Evolutionary conservation across 2,797 vertebrate genomes (phyloP).

Genomic region (Sebastes umbrosus): DNA sequence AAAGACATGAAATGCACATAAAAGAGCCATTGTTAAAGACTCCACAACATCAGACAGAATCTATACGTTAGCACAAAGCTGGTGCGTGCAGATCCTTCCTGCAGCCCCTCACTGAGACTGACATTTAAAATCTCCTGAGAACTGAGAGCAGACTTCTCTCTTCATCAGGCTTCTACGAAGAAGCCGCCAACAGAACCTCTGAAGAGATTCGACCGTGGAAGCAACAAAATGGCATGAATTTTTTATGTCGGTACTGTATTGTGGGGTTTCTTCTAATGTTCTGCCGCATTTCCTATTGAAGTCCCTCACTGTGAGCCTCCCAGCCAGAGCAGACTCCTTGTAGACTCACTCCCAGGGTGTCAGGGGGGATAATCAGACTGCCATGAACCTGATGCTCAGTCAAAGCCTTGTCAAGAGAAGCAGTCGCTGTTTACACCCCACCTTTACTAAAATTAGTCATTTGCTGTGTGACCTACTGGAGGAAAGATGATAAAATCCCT

Average conservation of each 20-base stretch:
- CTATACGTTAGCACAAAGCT: constrained; percentile 11
- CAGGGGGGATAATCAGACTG: constrained; percentile 30
- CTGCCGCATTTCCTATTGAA: constrained; percentile 20
- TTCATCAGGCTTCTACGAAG: constrained; percentile 47
- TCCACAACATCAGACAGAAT: constrained; percentile 3
- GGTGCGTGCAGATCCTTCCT: neutral
- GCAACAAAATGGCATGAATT: constrained; percentile 53
- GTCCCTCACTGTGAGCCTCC: constrained; percentile 19
- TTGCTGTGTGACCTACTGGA: constrained; percentile 67
- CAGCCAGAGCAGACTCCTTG: neutral
- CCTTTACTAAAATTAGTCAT: constrained; percentile 75
- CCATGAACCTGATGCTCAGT: constrained; percentile 54
- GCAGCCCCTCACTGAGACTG: constrained; percentile 17
- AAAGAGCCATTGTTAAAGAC: constrained; percentile 20
- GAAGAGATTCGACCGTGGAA: constrained; percentile 43
- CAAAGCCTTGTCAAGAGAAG: constrained; percentile 60
- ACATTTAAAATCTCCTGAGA: constrained; percentile 50
- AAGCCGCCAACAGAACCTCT: constrained; percentile 24
- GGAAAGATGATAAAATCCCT: constrained; percentile 72
- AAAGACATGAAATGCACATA: constrained; percentile 7
- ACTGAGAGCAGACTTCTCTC: constrained; percentile 29
- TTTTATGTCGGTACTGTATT: constrained; percentile 42
- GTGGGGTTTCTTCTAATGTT: constrained; percentile 15
- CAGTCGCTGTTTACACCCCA: constrained; percentile 54
- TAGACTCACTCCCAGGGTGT: constrained; percentile 32